Conservation (phyloP, 2,113 vertebrate genomes). For the Mellivora capensis region DNA sequence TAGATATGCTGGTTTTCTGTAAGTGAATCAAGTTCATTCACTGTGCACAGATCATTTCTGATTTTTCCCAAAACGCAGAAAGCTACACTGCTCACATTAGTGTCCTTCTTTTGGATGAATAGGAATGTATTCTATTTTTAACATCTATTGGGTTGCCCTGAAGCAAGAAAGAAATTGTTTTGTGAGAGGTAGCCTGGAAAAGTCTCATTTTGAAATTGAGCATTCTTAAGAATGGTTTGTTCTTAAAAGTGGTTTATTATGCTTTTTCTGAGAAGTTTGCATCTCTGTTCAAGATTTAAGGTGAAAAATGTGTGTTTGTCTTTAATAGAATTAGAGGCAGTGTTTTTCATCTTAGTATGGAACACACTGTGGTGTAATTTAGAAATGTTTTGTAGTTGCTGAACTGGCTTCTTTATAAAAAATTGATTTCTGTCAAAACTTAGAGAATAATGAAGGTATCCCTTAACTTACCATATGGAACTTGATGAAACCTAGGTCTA, state of each 20-base stretch:
- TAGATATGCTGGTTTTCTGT: constrained; percentile 64
- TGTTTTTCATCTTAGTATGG: background rate
- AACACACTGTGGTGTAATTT: background rate
- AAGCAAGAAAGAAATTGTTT: constrained; percentile 56
- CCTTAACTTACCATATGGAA: background rate
- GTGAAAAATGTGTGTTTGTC: background rate
- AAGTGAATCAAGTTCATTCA: constrained; percentile 75
- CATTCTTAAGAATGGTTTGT: constrained; percentile 10
- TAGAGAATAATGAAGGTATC: background rate
- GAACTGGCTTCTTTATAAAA: constrained; percentile 2
- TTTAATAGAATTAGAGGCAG: background rate
- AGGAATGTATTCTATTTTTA: constrained; percentile 78
- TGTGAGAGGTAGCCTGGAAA: constrained; percentile 62
- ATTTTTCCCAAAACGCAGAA: constrained; percentile 65
- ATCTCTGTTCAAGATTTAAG: background rate
- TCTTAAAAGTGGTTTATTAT: background rate
- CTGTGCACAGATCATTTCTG: constrained; percentile 62
- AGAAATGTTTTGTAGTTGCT: background rate
- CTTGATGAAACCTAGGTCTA: background rate
- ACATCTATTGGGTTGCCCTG: constrained; percentile 70
- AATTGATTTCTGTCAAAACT: constrained; percentile 10
- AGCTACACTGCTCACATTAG: constrained; percentile 44
- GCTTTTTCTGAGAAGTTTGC: constrained; percentile 26
- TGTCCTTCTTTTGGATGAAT: constrained; percentile 67
- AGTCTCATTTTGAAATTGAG: constrained; percentile 47